Conservation (phyloP, 1,140 invertebrate species). For the Lordiphosa stackelbergi region DNA sequence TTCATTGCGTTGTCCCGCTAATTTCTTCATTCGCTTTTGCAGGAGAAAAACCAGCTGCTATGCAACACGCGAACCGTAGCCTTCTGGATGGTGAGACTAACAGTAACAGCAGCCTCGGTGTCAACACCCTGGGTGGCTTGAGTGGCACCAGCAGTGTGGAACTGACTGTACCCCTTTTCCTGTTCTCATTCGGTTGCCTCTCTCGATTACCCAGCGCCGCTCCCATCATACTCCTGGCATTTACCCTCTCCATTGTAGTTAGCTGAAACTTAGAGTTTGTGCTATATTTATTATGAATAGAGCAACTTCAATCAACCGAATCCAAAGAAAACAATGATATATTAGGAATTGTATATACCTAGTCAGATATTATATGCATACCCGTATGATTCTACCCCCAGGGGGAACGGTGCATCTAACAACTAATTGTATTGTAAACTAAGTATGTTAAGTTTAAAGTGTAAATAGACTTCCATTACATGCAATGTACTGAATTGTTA, state of each 20-base stretch:
- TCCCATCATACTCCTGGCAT: conserved; percentile 34
- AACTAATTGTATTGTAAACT: conserved; percentile 37
- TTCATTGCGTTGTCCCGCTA: not conserved
- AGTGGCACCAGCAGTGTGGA: conserved; percentile 34
- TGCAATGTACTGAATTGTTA: conserved; percentile 48
- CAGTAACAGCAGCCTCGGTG: conserved; percentile 47
- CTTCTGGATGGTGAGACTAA: conserved; percentile 59
- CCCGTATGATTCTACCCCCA: conserved; percentile 15
- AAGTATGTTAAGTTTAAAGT: conserved; percentile 50
- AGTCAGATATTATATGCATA: conserved; percentile 26
- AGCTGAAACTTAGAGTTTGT: conserved; percentile 52
- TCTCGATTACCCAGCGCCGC: conserved; percentile 18
- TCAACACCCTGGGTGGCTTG: conserved; percentile 43
- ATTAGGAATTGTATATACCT: conserved; percentile 60
- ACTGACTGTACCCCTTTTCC: conserved; percentile 26
- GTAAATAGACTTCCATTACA: conserved; percentile 60
- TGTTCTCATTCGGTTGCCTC: conserved; percentile 37
- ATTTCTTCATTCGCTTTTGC: conserved; percentile 51
- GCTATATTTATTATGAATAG: conserved; percentile 15
- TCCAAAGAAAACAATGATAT: conserved; percentile 29
- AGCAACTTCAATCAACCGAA: conserved; percentile 44
- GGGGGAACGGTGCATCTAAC: conserved; percentile 36
- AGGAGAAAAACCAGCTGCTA: conserved; percentile 83
- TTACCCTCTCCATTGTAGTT: conserved; percentile 38
- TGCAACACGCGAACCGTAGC: conserved; percentile 81